Evolutionary conservation across 1,140 invertebrate genomes (phyloP).

Genomic region (Brachionus calyciflorus): DNA sequence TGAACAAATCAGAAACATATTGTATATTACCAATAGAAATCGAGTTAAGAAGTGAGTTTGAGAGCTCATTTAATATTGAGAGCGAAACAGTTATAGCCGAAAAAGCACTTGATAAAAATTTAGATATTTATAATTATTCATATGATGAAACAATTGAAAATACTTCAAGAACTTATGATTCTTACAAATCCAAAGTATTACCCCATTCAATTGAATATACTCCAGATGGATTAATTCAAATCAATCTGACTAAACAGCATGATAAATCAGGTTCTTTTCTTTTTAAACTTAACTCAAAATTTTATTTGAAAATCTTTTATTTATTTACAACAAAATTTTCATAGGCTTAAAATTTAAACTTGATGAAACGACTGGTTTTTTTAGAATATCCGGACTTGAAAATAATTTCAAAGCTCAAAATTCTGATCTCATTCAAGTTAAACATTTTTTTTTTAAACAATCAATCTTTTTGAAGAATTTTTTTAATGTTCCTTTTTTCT

Average conservation of each 20-base stretch:
- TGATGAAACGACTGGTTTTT: no score
- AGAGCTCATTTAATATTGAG: neutral
- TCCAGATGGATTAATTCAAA: neutral
- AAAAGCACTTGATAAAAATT: neutral
- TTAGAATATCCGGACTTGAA: no score
- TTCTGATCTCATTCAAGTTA: no score
- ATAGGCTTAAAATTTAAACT: no score
- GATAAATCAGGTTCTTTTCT: neutral
- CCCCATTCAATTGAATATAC: neutral
- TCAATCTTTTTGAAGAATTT: no score
- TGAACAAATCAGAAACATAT: neutral
- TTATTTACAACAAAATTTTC: no score
- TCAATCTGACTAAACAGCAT: neutral
- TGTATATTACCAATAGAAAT: neutral
- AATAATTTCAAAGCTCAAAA: no score
- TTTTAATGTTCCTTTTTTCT: no score
- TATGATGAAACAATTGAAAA: conserved; percentile 1
- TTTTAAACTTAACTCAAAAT: no score
- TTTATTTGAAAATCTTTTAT: no score
- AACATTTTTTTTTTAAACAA: no score
- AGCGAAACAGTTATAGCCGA: neutral
- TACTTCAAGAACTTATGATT: neutral
- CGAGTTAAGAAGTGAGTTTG: neutral
- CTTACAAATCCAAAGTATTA: neutral
- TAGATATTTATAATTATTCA: neutral